Evolutionary conservation across 1,140 invertebrate species (phyloP).

Genomic region (Cephus cinctus): DNA sequence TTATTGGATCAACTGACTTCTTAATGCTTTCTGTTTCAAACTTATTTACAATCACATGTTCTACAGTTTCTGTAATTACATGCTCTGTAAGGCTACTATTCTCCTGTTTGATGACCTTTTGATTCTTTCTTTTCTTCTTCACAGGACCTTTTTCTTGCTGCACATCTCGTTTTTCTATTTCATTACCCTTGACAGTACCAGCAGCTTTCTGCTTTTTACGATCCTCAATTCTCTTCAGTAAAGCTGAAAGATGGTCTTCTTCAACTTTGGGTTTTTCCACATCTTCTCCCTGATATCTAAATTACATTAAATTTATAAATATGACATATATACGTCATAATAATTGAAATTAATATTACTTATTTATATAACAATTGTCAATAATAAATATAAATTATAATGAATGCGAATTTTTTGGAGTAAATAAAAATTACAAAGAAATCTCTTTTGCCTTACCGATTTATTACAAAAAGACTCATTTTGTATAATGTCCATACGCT

Average conservation of each 20-base stretch:
- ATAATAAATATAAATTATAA: constrained; percentile 12
- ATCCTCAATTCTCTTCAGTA: constrained; percentile 62
- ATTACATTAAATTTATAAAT: constrained; percentile 9
- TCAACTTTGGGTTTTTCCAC: constrained; percentile 46
- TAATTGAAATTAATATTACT: not conserved
- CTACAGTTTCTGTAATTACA: not conserved
- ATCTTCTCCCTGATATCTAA: constrained; percentile 54
- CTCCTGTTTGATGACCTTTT: not conserved
- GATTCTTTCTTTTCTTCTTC: constrained; percentile 31
- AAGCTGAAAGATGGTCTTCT: constrained; percentile 58
- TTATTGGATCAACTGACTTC: no score
- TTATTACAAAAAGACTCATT: constrained; percentile 59
- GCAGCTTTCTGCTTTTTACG: constrained; percentile 48
- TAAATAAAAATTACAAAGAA: constrained; percentile 6
- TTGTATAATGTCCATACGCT: no score
- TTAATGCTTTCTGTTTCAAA: not conserved
- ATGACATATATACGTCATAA: not conserved
- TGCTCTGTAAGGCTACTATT: not conserved
- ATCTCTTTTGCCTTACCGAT: constrained; percentile 42
- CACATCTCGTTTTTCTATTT: constrained; percentile 23
- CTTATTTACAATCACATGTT: not conserved
- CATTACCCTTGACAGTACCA: not conserved
- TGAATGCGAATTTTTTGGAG: constrained; percentile 11
- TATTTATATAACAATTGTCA: constrained; percentile 15
- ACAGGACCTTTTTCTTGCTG: constrained; percentile 25